Evolutionary conservation across 1,140 invertebrate species (phyloP).

Genomic region (Oncopodura yosiiana): DNA sequence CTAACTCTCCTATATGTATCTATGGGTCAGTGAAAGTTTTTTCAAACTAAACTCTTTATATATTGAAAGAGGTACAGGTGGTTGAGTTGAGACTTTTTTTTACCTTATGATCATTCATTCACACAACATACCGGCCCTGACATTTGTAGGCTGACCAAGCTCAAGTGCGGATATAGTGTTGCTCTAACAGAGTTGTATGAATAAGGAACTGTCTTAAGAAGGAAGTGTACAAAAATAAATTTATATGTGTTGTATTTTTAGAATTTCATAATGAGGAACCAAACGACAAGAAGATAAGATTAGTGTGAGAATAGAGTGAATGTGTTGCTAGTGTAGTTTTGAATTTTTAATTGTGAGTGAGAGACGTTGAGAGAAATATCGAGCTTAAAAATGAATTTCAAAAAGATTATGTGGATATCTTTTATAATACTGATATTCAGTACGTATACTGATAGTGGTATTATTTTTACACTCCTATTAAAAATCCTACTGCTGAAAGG

Average conservation of each 20-base stretch:
- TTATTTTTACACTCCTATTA: constrained; percentile 20
- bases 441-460: constrained; percentile 22
- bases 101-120: not conserved
- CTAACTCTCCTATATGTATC: not conserved
- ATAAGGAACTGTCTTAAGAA: too few relatives aligned
- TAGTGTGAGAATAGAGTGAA: not conserved
- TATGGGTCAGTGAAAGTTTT: constrained; percentile 18
- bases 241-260: not conserved
- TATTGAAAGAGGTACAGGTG: not conserved
- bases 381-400: constrained; percentile 22
- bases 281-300: not conserved
- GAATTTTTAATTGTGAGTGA: not conserved
- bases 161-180: not conserved
- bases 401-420: constrained; percentile 12
- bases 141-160: not conserved
- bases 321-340: not conserved
- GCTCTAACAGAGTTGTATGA: not conserved
- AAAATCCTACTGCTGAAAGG: constrained; percentile 32
- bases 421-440: constrained; percentile 20
- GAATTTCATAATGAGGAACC: constrained; percentile 2
- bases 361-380: not conserved
- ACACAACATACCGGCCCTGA: not conserved
- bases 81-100: not conserved
- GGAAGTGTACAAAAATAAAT: too few relatives aligned
- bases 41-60: too few relatives aligned